A percentile compares a stretch with the other conserved stretches of the same genome.
phyloP scores from a whole-genome alignment of 2,797 vertebrate species.

The Petrocephalus sullivani region DNA sequence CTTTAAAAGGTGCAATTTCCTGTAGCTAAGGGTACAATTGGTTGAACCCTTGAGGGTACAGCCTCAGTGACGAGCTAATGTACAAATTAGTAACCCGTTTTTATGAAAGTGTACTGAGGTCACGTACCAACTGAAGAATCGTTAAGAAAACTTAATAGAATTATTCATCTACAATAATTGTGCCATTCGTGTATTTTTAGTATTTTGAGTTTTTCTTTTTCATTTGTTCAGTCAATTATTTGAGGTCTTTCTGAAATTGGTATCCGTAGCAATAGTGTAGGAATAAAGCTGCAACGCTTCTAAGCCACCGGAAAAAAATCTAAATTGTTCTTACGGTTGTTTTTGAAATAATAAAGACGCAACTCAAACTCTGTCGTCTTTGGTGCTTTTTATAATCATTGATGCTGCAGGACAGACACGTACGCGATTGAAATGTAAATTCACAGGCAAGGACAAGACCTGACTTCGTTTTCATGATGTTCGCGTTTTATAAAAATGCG shows the following conservation, averaged over 20 bases:
- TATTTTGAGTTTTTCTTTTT: neutral
- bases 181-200: neutral
- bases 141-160: neutral
- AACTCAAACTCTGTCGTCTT: neutral
- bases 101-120: neutral
- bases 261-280: neutral
- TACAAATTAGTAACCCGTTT: too few species aligned
- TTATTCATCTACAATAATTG: neutral
- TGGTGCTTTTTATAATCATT: neutral
- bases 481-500: neutral
- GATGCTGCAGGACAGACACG: neutral
- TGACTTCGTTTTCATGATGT: neutral
- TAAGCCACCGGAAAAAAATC: neutral
- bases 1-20: too few species aligned
- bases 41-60: too few species aligned
- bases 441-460: neutral
- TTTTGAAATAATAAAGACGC: constrained; percentile 21
- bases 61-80: too few species aligned
- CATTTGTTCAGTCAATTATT: neutral
- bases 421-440: neutral
- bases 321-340: constrained; percentile 8
- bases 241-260: neutral
- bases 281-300: neutral
- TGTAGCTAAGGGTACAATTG: too few species aligned
- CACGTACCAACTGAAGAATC: neutral